These are phyloP conservation scores for Caenorhabditis becei DNA, from an alignment of 2,888 invertebrate species.

Conservation along the genomic window DNA sequence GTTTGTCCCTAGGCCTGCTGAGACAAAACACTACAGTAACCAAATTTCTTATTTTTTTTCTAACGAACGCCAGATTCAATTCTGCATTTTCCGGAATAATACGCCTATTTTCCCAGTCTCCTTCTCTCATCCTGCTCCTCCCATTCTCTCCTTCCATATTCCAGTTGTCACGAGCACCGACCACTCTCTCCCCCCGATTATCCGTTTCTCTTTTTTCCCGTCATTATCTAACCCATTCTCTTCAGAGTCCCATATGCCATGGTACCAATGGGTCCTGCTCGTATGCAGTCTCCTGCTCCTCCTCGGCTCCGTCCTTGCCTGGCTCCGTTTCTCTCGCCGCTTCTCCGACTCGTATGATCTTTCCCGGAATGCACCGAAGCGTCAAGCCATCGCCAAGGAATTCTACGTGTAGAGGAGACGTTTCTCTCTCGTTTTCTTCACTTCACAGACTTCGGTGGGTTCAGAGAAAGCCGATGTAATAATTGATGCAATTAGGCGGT, in stretches of 20 bases:
- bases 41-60: not conserved
- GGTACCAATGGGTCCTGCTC: constrained; percentile 42
- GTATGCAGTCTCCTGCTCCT: constrained; percentile 6
- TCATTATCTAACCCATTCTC: not conserved
- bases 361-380: constrained; percentile 40
- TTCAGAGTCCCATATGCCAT: constrained; percentile 32
- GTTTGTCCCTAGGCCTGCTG: not conserved
- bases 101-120: not conserved
- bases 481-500: constrained; percentile 40
- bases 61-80: not conserved
- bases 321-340: constrained; percentile 44
- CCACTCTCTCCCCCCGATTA: not conserved
- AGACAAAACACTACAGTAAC: not conserved
- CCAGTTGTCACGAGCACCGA: constrained; percentile 12
- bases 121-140: not conserved
- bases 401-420: constrained; percentile 42
- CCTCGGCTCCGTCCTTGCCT: constrained; percentile 18
- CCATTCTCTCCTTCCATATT: not conserved
- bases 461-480: constrained; percentile 13
- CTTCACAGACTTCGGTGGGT: constrained; percentile 3
- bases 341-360: constrained; percentile 59
- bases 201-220: not conserved
- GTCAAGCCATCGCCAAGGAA: constrained; percentile 40
- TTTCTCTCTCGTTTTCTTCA: not conserved
- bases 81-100: constrained; percentile 1